phyloP scores from a whole-genome alignment of 2,797 vertebrate genomes.

The Benthosema pterotum region DNA sequence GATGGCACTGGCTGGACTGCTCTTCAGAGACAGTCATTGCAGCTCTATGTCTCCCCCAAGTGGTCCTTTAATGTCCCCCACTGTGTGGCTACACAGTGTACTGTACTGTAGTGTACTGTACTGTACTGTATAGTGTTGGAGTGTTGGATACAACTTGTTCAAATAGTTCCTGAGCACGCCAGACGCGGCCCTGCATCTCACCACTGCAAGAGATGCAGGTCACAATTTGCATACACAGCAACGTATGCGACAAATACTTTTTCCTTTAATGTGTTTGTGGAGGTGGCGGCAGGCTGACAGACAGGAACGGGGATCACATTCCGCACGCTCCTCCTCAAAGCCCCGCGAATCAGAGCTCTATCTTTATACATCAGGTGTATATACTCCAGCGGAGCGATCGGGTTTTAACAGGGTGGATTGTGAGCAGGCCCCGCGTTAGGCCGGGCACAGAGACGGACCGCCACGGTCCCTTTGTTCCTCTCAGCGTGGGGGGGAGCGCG shows the following conservation, averaged over 20 bases:
- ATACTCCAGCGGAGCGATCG: slow-evolving; percentile 39
- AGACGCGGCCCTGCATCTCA: too few relatives aligned
- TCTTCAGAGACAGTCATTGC: slow-evolving; percentile 54
- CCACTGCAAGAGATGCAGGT: too few relatives aligned
- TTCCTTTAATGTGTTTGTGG: slow-evolving; percentile 7
- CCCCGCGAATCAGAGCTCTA: slow-evolving; percentile 35
- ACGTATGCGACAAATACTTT: too few relatives aligned
- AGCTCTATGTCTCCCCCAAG: slow-evolving; percentile 77
- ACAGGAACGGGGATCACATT: slow-evolving; percentile 29
- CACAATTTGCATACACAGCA: too few relatives aligned
- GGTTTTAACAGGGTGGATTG: slow-evolving; percentile 45
- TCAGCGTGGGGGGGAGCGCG: neutral
- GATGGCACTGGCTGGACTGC: slow-evolving; percentile 18
- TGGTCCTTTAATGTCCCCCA: slow-evolving; percentile 50
- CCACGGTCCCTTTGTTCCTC: slow-evolving; percentile 26
- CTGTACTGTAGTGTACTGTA: slow-evolving; percentile 1
- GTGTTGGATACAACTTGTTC: too few relatives aligned
- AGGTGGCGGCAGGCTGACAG: slow-evolving; percentile 31
- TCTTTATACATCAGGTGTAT: slow-evolving; percentile 18
- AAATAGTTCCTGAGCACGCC: too few relatives aligned
- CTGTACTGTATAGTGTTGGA: too few relatives aligned
- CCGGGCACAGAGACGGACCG: slow-evolving; percentile 5
- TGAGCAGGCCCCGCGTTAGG: slow-evolving; percentile 9
- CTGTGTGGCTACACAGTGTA: neutral
- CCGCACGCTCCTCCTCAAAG: slow-evolving; percentile 33